Evolutionary conservation across 92 coral and sea anemone species (phyloP).

Genomic region (Anthopleura xanthogrammica): DNA sequence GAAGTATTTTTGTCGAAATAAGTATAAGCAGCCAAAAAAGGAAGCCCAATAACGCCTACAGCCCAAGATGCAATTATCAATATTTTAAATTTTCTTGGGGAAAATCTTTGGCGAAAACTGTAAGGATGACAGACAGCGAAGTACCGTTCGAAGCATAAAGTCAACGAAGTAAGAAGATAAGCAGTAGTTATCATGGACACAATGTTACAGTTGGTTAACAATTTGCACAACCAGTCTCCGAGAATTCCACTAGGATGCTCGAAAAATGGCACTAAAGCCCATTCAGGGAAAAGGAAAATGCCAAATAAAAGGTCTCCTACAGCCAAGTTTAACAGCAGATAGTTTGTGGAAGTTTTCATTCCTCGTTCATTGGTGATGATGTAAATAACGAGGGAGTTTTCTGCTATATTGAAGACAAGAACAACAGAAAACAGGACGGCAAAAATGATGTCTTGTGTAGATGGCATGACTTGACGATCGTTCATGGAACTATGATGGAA

Average conservation of each 20-base stretch:
- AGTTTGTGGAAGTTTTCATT: conserved; percentile 18
- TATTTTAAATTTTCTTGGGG: conserved; percentile 7
- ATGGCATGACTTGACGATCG: too few relatives aligned
- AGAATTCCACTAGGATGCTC: not conserved
- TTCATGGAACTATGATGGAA: too few relatives aligned
- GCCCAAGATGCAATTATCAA: conserved; percentile 17
- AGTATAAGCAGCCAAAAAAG: not conserved
- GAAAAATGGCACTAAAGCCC: not conserved
- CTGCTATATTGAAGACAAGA: conserved; percentile 2
- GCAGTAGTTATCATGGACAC: not conserved
- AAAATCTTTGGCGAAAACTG: conserved; percentile 12
- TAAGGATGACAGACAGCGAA: conserved; percentile 26
- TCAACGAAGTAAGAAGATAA: not conserved
- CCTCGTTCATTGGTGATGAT: conserved; percentile 1
- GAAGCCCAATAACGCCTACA: too few relatives aligned
- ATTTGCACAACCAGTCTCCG: not conserved
- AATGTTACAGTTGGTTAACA: not conserved
- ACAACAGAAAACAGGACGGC: conserved; percentile 1
- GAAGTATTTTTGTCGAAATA: not conserved
- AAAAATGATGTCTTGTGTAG: not conserved
- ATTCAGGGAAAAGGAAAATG: conserved; percentile 3
- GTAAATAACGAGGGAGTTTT: conserved; percentile 4
- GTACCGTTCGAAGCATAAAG: conserved; percentile 5
- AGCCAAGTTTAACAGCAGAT: conserved; percentile 5
- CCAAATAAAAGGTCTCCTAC: conserved; percentile 3